Evolutionary conservation across 2,888 invertebrate species (phyloP).

Genomic region (Ochlodes sylvanus): DNA sequence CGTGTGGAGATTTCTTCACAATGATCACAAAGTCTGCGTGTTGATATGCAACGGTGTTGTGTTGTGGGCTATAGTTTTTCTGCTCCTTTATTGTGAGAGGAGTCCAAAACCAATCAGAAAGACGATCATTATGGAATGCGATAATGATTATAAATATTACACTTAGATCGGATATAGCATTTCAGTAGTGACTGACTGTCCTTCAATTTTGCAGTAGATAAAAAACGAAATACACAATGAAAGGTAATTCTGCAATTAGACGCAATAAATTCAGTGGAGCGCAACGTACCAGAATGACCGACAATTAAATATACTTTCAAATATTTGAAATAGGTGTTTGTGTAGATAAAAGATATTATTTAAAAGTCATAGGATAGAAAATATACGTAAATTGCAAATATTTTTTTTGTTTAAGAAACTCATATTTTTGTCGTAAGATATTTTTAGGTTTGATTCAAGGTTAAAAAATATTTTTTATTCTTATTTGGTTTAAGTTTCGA

Average conservation of each 20-base stretch:
- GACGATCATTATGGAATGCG: too few relatives aligned
- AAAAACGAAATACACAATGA: slow-evolving; percentile 21
- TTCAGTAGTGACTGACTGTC: not conserved
- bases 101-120: too few relatives aligned
- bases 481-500: not conserved
- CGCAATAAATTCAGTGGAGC: slow-evolving; percentile 29
- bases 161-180: not conserved
- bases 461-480: not conserved
- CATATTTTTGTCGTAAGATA: not conserved
- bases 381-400: not conserved
- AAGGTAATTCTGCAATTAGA: slow-evolving; percentile 19
- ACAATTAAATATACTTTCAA: slow-evolving; percentile 16
- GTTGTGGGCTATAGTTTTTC: too few relatives aligned
- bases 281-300: slow-evolving; percentile 19
- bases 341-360: not conserved
- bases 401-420: not conserved
- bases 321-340: slow-evolving; percentile 1
- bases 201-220: slow-evolving; percentile 10
- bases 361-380: not conserved
- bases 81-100: too few relatives aligned
- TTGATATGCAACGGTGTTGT: too few relatives aligned
- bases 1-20: too few relatives aligned
- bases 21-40: too few relatives aligned
- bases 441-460: not conserved
- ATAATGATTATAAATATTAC: too few relatives aligned